phyloP scores from a whole-genome alignment of 2,888 invertebrate genomes.

The Petrophora chlorosata region DNA sequence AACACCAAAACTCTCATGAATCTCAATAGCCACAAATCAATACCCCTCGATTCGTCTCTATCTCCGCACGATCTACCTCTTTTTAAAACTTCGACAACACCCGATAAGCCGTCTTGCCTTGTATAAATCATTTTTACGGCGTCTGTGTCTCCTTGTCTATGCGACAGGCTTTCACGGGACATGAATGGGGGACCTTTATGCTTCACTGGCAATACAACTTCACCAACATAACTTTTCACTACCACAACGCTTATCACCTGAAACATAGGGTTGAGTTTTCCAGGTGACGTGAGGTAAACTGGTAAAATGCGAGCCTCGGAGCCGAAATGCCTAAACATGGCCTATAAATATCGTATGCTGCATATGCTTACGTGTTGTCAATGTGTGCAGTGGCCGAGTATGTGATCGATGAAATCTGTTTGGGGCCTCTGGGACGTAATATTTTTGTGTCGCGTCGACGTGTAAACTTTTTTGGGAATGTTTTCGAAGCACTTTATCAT shows the following conservation, averaged over 20 bases:
- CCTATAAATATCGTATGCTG: conserved; percentile 71
- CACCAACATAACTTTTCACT: conserved; percentile 28
- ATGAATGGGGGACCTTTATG: conserved; percentile 73
- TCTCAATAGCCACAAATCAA: conserved; percentile 34
- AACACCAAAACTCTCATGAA: conserved; percentile 9
- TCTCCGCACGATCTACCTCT: conserved; percentile 61
- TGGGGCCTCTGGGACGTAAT: conserved; percentile 29
- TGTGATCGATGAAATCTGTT: conserved; percentile 46
- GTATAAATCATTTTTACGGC: conserved; percentile 80
- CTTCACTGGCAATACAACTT: conserved; percentile 57
- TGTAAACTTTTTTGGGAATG: conserved; percentile 20
- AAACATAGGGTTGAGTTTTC: conserved; percentile 41
- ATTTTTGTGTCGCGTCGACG: conserved; percentile 21
- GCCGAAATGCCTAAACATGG: conserved; percentile 69
- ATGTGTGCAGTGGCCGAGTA: conserved; percentile 41
- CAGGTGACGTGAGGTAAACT: conserved; percentile 19
- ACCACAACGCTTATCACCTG: conserved; percentile 26
- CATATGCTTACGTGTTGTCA: conserved; percentile 48
- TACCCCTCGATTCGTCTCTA: conserved; percentile 41
- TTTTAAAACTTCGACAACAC: conserved; percentile 64
- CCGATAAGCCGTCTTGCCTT: conserved; percentile 67
- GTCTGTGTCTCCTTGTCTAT: conserved; percentile 66
- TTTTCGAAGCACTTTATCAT: conserved; percentile 1
- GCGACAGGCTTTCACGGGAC: conserved; percentile 72
- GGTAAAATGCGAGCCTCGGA: conserved; percentile 46